A percentile compares a stretch with the other conserved stretches of the same genome.
These are phyloP conservation scores for Limnodromus scolopaceus DNA, from an alignment of 2,797 vertebrate species.

Conservation along the genomic window DNA sequence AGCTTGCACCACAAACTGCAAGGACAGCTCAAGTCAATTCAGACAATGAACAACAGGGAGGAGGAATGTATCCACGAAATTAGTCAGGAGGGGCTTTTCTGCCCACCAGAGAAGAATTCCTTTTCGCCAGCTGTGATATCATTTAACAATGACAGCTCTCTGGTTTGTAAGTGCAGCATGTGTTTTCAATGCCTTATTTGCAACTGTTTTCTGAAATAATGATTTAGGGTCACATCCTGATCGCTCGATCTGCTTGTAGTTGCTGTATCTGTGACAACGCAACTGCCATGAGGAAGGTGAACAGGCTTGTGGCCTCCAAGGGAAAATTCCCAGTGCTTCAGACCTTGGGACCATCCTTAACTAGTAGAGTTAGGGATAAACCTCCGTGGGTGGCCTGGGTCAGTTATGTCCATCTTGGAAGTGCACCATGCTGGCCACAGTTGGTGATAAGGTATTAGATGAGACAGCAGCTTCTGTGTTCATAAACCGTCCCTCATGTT, in stretches of 20 bases:
- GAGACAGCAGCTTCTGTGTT: not conserved
- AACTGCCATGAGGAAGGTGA: not conserved
- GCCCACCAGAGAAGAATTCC: conserved; percentile 49
- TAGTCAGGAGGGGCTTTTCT: conserved; percentile 20
- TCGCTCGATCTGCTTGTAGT: fast-evolving
- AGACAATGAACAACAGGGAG: not conserved
- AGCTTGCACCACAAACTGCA: not conserved
- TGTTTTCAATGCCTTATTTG: conserved; percentile 14
- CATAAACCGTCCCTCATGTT: fast-evolving
- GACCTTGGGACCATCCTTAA: not conserved
- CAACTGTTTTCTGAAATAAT: not conserved
- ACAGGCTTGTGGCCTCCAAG: not conserved
- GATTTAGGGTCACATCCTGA: not conserved
- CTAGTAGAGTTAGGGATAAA: not conserved
- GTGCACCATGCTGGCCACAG: not conserved
- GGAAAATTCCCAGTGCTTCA: not conserved
- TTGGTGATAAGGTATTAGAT: not conserved
- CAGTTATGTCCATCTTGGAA: not conserved
- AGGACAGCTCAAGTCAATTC: not conserved
- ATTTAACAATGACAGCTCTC: not conserved
- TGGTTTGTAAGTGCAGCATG: not conserved
- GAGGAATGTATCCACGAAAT: not conserved
- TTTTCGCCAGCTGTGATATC: conserved; percentile 39
- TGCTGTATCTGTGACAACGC: not conserved
- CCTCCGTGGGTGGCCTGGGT: not conserved